These are phyloP conservation scores for Acanthococcus lagerstroemiae DNA, from an alignment of 2,888 invertebrate species.

Conservation along the genomic window DNA sequence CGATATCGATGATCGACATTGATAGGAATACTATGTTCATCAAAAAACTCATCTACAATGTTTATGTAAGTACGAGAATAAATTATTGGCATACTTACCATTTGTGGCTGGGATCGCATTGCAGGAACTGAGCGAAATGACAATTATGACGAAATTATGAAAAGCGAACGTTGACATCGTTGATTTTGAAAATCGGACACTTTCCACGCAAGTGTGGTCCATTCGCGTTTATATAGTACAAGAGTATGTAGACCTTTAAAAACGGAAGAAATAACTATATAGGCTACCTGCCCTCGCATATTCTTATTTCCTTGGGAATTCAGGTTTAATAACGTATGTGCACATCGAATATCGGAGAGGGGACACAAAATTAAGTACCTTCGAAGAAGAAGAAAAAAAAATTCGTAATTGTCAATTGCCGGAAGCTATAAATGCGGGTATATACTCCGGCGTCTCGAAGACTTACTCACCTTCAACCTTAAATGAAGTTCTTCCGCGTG, in stretches of 20 bases:
- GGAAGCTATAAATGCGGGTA: conserved; percentile 7
- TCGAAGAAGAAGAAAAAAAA: not conserved
- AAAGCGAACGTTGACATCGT: not conserved
- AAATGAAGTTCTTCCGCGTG: conserved; percentile 12
- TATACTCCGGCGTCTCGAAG: conserved; percentile 3
- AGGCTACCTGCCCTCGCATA: too few species aligned
- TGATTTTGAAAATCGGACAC: too few species aligned
- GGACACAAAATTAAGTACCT: conserved; percentile 1
- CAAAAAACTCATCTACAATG: too few species aligned
- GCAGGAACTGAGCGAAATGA: not conserved
- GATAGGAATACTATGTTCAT: too few species aligned
- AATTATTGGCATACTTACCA: not conserved
- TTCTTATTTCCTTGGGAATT: not conserved
- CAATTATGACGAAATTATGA: not conserved
- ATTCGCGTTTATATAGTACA: too few species aligned
- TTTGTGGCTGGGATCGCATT: not conserved
- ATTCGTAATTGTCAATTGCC: conserved; percentile 16
- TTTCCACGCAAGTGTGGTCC: too few species aligned
- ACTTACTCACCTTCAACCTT: conserved; percentile 25
- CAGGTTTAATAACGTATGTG: conserved; percentile 10
- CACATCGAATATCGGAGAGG: not conserved
- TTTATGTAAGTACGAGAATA: too few species aligned
- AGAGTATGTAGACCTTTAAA: too few species aligned
- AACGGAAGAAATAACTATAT: not conserved
- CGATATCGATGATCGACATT: too few species aligned